phyloP scores from a whole-genome alignment of 2,797 vertebrate genomes.

The Centroberyx gerrardi region DNA sequence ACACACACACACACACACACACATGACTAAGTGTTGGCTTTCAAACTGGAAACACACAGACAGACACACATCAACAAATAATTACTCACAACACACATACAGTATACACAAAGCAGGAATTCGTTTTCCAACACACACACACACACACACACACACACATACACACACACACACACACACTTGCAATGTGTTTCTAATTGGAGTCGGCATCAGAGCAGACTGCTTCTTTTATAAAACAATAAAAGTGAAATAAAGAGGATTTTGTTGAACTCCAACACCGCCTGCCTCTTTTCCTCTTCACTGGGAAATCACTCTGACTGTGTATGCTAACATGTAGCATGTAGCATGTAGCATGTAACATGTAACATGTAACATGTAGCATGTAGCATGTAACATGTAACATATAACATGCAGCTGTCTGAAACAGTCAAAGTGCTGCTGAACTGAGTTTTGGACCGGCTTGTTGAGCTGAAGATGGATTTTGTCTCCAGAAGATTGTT shows the following conservation, averaged over 20 bases:
- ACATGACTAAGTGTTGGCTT: neutral
- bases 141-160: conserved; percentile 6
- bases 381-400: too few relatives aligned
- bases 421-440: too few relatives aligned
- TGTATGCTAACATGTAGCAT: too few relatives aligned
- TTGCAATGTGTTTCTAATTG: conserved; percentile 17
- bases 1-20: conserved; percentile 15
- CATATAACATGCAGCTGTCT: too few relatives aligned
- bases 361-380: too few relatives aligned
- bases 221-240: conserved; percentile 62
- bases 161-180: conserved; percentile 7
- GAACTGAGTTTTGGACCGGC: too few relatives aligned
- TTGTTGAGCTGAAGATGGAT: too few relatives aligned
- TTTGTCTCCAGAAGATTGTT: too few relatives aligned
- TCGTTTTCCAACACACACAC: neutral
- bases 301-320: too few relatives aligned
- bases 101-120: conserved; percentile 2
- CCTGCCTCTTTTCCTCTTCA: neutral
- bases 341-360: too few relatives aligned
- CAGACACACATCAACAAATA: conserved; percentile 3
- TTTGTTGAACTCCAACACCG: conserved; percentile 16
- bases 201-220: conserved; percentile 34
- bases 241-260: conserved; percentile 55
- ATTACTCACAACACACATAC: conserved; percentile 5
- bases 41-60: neutral